Evolutionary conservation across 2,888 invertebrate species (phyloP), one percentile per base, ranked within the genome.

Genomic region (Gymnoscelis rufifasciata): DNA sequence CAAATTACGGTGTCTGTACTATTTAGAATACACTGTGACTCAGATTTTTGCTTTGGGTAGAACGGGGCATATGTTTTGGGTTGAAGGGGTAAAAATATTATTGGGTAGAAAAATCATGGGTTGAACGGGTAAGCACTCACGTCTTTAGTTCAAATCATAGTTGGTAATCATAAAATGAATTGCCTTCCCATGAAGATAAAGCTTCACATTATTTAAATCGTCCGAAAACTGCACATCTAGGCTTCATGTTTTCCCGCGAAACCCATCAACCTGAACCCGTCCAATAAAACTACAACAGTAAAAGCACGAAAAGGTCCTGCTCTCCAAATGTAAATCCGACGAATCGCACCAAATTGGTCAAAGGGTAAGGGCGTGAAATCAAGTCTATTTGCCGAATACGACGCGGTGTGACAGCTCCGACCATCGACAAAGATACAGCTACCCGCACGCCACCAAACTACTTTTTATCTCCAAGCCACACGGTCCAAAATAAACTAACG

Each of bases 351-450:
- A 67, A 71, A 77, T 74, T 74, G 74, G 69, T 72, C 72, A 74
- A 75, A 74, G 70, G 78, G 74, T 71, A 71, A 78, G 56, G 53
- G 68, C 68, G 68, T 62, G 64, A 68, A 72, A 76, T 75, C 74
- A 72, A 71, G 68, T 68, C 73, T 66, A 74, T 76, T 73, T 63
- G 64, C 56, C 59, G 65, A 69, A 74, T 67, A 67, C 71, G 65
- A 64, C 68, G 65, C 65, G 58, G 60, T 63, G 64, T 65, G 68
- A 70, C 71, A 71, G 65, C 63, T 71, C 66, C 50, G 57, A 56
- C 56, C 46, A 38, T 47, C 48, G 38, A 50, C 54, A 53, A 52
- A 52, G 38, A 45, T 44, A 51, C 26, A 23, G 10, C 13, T 27
- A 8, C 29, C 19, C n/a, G 1, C 7, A 5, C 0, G 12, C 42